Evolutionary conservation across 2,888 invertebrate species (phyloP), one percentile per base, ranked within the genome.

Genomic region (Drosophila anomalata): DNA sequence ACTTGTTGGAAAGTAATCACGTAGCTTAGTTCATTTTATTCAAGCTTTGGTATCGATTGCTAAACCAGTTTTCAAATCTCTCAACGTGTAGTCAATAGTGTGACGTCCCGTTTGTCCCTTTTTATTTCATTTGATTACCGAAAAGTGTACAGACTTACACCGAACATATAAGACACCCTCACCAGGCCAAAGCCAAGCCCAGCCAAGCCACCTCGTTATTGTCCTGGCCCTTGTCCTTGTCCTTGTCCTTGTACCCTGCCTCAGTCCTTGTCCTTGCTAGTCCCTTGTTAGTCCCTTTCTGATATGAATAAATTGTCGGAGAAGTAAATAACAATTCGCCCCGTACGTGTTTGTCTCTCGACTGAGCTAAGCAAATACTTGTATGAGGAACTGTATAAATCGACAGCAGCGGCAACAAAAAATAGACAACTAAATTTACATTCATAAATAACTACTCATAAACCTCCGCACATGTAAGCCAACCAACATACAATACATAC

Each of bases 51-150:
- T 78, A 73, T 83, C 68, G 78, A 69, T 56, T 85, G 73, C 74
- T 73, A 70, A 79, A 67, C 51, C 73, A 71, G 78, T 79, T 63
- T 79, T 61, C 48, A 57, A 70, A 77, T 68, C 65, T 84, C 84
- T 84, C 77, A 70, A 76, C 84, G 87, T 84, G 84, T 84, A 84
- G 87, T 62, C 70, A 67, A 71, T 84, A 82, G 86, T 71, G 68
- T 83, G 67, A 87, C 85, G 81, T 82, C 82, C 59, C 52, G 33
- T 75, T 84, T 85, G 73, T 65, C 79, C 79, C 61, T 36, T 29
- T 74, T 69, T 36, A 57, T 60, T 67, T 31, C 50, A 58, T 52
- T 76, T 79, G 62, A 42, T 51, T 51, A 44, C 26, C 69, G 41
- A 36, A 53, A 61, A 55, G 71, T 71, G 72, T 70, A 61, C 48